Percentiles rank a stretch among this genome's conserved stretches.
Conservation (phyloP, 2,113 vertebrate species). For the Sisor rabdophorus region DNA sequence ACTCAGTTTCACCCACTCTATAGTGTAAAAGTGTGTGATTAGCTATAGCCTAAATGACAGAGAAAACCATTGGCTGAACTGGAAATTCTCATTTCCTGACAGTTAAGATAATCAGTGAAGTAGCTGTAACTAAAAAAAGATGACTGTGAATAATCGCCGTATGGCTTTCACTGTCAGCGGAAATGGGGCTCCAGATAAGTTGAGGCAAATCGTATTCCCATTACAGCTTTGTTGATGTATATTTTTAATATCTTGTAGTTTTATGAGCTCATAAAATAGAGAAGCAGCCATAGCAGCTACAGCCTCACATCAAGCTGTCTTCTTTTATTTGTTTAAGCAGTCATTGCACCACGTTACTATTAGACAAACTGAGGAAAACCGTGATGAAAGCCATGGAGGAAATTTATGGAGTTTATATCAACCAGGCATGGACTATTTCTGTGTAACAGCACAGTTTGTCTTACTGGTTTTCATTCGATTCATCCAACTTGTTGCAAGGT, state of each 20-base stretch:
- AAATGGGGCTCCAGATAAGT: conserved; percentile 60
- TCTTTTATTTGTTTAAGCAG: conserved; percentile 37
- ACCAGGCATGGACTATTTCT: background rate
- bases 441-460: background rate
- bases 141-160: conserved; percentile 38
- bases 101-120: background rate
- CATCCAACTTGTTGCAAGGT: too few species aligned
- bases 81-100: conserved; percentile 15
- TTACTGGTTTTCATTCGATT: background rate
- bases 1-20: too few species aligned
- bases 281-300: conserved; percentile 37
- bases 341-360: conserved; percentile 14
- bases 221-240: conserved; percentile 75
- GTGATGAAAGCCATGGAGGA: background rate
- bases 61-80: background rate
- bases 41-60: background rate
- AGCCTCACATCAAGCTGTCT: conserved; percentile 30
- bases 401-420: background rate
- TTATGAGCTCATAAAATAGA: conserved; percentile 68
- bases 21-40: too few species aligned
- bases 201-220: conserved; percentile 67
- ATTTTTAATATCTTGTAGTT: conserved; percentile 75
- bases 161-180: conserved; percentile 39
- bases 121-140: conserved; percentile 22
- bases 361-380: conserved; percentile 36